Conservation (phyloP, 2,888 invertebrate genomes). For the Tenthredo amoena region DNA sequence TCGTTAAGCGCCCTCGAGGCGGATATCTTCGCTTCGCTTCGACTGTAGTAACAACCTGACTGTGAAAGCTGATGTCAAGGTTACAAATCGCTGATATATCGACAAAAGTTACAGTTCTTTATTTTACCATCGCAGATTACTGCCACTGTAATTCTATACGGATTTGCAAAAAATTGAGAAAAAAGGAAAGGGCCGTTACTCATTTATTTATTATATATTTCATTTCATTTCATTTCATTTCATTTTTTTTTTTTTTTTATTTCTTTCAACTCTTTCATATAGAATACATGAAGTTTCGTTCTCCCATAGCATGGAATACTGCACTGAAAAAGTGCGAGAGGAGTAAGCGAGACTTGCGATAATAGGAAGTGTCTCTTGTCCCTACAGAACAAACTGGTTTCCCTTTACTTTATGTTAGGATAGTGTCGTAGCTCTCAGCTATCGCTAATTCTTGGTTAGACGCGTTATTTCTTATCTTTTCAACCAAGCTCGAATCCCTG, state of each 20-base stretch:
- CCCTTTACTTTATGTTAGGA: constrained; percentile 42
- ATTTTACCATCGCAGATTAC: neutral
- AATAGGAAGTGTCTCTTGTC: constrained; percentile 36
- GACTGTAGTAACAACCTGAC: constrained; percentile 39
- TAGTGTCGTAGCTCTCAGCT: constrained; percentile 34
- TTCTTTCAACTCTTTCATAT: neutral
- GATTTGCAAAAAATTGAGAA: neutral
- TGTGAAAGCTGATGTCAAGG: constrained; percentile 31
- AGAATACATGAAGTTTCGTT: neutral
- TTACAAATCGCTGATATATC: constrained; percentile 41
- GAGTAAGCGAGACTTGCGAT: constrained; percentile 8
- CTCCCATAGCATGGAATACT: neutral
- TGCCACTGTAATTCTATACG: neutral
- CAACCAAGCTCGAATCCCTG: neutral
- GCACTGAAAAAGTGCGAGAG: constrained; percentile 17
- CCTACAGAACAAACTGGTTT: constrained; percentile 48
- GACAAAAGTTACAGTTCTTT: neutral
- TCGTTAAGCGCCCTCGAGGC: constrained; percentile 38
- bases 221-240: neutral
- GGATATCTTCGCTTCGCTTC: constrained; percentile 30
- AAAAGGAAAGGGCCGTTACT: neutral
- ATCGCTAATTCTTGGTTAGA: constrained; percentile 33
- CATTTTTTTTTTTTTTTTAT: neutral
- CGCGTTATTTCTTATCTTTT: constrained; percentile 36
- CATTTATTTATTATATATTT: neutral